These are phyloP conservation scores for Drosophila kambysellisi DNA, from an alignment of 2,888 invertebrate species.

Conservation along the genomic window DNA sequence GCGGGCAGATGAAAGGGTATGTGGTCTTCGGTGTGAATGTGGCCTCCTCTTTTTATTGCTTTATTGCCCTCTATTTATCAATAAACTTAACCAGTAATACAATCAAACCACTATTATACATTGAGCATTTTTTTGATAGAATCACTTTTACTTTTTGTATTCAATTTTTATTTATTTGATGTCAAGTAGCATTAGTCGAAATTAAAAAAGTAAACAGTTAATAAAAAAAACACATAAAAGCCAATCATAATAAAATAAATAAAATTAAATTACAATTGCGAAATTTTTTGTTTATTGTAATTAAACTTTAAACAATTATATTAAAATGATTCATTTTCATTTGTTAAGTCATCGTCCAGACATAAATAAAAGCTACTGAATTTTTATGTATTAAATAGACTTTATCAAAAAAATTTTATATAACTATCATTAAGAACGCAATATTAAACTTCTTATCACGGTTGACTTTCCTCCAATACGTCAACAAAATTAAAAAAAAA, in stretches of 20 bases:
- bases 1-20: not conserved
- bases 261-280: not conserved
- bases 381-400: not conserved
- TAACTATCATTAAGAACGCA: not conserved
- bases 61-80: not conserved
- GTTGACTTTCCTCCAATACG: not conserved
- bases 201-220: not conserved
- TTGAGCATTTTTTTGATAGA: not conserved
- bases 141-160: not conserved
- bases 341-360: not conserved
- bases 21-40: not conserved
- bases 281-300: not conserved
- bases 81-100: not conserved
- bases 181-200: not conserved
- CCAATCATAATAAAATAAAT: not conserved
- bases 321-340: accelerated
- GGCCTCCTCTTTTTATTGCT: not conserved
- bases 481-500: not conserved
- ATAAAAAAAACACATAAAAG: not conserved
- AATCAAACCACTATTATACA: not conserved
- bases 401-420: not conserved
- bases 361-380: not conserved
- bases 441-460: not conserved
- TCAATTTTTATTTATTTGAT: not conserved
- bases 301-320: not conserved